These are phyloP conservation scores for Yoshiicerus persimilis DNA, from an alignment of 1,140 invertebrate species.

Conservation along the genomic window DNA sequence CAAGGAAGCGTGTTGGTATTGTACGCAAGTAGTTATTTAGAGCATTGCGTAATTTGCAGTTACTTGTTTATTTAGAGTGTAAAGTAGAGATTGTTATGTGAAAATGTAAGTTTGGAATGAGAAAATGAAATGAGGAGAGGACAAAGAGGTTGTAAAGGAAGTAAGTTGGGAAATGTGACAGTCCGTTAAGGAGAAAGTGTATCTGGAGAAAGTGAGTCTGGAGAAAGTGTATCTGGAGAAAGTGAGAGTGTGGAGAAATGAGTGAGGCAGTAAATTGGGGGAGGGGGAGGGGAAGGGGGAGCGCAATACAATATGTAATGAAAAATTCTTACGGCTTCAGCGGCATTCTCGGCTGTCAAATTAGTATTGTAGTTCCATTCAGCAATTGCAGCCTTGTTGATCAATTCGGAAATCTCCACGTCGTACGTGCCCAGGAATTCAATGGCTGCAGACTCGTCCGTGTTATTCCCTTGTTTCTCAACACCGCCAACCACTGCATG, in stretches of 20 bases:
- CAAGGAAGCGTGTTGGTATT: background rate
- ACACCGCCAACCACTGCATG: background rate
- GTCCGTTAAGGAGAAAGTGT: background rate
- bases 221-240: background rate
- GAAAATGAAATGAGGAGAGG: constrained; percentile 5
- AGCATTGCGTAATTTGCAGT: background rate
- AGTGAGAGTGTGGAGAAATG: background rate
- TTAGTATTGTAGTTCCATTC: constrained; percentile 52
- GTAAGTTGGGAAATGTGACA: background rate
- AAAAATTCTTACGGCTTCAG: constrained; percentile 45
- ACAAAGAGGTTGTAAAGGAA: background rate
- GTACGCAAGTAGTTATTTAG: background rate
- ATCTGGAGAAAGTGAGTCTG: no score
- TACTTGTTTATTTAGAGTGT: background rate
- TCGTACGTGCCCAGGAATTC: constrained; percentile 49
- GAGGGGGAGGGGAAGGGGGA: background rate
- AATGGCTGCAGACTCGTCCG: constrained; percentile 47
- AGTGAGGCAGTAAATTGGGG: background rate
- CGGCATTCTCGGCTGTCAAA: constrained; percentile 49
- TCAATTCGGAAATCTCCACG: constrained; percentile 31
- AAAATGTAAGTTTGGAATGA: background rate
- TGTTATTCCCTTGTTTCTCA: constrained; percentile 21
- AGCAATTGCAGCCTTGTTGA: constrained; percentile 42
- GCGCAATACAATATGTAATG: background rate
- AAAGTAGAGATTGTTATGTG: background rate